Base-by-base conservation (phyloP, 1,140 invertebrate genomes). In the Eupristina koningsbergeri region DNA sequence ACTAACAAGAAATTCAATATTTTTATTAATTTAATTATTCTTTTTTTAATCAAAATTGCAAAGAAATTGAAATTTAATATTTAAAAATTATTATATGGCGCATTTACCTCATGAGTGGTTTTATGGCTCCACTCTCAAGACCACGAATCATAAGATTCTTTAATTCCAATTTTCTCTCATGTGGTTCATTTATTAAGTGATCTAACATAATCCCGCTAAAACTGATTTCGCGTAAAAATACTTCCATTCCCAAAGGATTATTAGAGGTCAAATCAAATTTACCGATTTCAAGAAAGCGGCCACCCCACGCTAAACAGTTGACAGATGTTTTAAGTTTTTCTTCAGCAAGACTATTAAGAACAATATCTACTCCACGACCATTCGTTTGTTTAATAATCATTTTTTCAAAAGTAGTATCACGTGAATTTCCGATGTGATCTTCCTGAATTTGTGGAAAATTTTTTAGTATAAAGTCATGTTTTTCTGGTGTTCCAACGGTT, bases 211-310 rank as follows among this genome's bases (percentile, higher is more conserved):
- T 93, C 58, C 96, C 96, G 87, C 96, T 94, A 90, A 96, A 96
- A 88, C 96, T 96, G 9, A 96, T 94, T 89, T 98, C 97, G 80
- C 95, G 96, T 61, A 95, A 92, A 91, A 99, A 98, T 63, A 96
- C 92, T 76, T 96, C 93, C 94, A 95, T 95, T 89, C 94, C 94
- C 34, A 96, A 91, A 41, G 93, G 88, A 45, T 93, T 95, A 84
- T 96, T 94, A 64, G 94, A 94, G 1, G 91, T 92, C 84, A 96
- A 93, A 89, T 96, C 96, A 84, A 95, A 96, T 87, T 96, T 96
- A 34, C 96, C 96, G 45, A 97, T 96, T 91, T 97, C 96, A 3
- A 97, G 88, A 89, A 97, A 97, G 34, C 94, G 92, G 1, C 96
- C 96, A 3, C 93, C 92, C 63, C 92, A 89, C 7, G 93, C 94